Conservation (phyloP, 2,113 vertebrate species). For the Gymnarchus niloticus region DNA sequence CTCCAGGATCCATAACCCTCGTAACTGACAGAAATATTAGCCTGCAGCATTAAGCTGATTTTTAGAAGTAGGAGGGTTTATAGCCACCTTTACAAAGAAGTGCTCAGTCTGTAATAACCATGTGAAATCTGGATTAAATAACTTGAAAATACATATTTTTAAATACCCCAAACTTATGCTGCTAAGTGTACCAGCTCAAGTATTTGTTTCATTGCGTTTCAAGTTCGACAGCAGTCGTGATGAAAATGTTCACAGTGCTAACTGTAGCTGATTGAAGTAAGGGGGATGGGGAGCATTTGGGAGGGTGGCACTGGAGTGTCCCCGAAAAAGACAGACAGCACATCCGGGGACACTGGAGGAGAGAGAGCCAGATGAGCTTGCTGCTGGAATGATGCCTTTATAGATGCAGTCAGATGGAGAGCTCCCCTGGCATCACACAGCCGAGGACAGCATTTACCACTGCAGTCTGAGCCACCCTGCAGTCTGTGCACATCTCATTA, state of each 20-base stretch:
- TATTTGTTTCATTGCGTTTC: background rate
- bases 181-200: background rate
- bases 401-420: background rate
- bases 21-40: background rate
- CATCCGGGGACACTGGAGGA: background rate
- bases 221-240: background rate
- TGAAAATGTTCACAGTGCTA: background rate
- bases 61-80: background rate
- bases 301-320: background rate
- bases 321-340: background rate
- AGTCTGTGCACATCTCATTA: background rate
- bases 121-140: background rate
- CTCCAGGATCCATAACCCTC: background rate
- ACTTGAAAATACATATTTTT: background rate
- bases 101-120: background rate
- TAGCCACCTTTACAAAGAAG: background rate
- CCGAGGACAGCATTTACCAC: background rate
- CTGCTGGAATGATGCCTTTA: background rate
- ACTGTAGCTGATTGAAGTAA: too few species aligned
- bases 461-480: background rate
- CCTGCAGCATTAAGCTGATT: background rate
- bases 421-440: background rate
- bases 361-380: background rate
- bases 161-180: background rate
- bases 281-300: background rate